Evolutionary conservation across 2,797 vertebrate species (phyloP).

Genomic region (Oreochromis mossambicus): DNA sequence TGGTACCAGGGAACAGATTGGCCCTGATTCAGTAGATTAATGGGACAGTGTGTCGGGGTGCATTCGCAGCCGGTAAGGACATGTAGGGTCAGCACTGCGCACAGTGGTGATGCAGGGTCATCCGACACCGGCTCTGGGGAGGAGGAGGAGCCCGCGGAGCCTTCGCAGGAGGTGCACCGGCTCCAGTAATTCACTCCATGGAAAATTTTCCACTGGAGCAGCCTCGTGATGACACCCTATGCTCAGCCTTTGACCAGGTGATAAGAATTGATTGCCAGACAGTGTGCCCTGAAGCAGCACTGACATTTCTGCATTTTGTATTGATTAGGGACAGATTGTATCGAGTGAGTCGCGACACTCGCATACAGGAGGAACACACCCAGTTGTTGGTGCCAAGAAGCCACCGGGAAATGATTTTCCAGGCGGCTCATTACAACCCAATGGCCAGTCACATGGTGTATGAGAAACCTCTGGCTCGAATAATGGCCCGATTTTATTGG

Average conservation of each 20-base stretch:
- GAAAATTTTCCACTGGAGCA: background rate
- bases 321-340: background rate
- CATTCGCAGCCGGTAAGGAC: background rate
- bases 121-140: background rate
- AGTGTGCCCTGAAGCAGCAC: background rate
- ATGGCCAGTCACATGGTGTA: background rate
- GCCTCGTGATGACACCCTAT: background rate
- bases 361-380: background rate
- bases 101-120: background rate
- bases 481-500: background rate
- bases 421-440: background rate
- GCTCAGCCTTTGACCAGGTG: background rate
- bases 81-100: background rate
- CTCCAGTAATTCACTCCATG: background rate
- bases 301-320: background rate
- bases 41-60: background rate
- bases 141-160: background rate
- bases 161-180: background rate
- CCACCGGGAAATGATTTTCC: background rate
- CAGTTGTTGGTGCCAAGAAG: background rate
- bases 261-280: background rate
- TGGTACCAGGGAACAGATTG: background rate
- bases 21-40: background rate
- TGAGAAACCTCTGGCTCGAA: background rate
- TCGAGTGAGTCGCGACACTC: background rate